A percentile compares a stretch with the other conserved stretches of the same genome.
These are phyloP conservation scores for Leucoma salicis DNA, from an alignment of 2,888 invertebrate genomes.

Conservation along the genomic window DNA sequence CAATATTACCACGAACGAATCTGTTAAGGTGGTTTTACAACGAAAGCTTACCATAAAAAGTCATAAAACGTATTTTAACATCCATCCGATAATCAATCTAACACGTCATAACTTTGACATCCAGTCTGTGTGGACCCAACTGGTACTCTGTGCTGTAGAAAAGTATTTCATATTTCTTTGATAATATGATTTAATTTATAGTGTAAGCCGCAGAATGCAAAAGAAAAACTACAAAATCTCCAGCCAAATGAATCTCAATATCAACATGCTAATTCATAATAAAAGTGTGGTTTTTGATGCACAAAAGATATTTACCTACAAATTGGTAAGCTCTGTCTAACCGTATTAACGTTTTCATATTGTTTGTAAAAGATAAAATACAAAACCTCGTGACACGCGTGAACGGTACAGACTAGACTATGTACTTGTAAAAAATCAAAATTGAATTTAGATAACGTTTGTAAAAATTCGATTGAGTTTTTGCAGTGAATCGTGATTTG, in stretches of 20 bases:
- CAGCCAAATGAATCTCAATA: conserved; percentile 75
- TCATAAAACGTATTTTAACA: conserved; percentile 82
- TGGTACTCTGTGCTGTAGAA: conserved; percentile 38
- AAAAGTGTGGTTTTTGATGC: conserved; percentile 64
- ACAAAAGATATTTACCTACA: conserved; percentile 66
- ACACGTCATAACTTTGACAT: conserved; percentile 83
- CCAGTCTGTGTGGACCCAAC: conserved; percentile 69
- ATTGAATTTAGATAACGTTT: conserved; percentile 22
- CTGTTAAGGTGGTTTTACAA: conserved; percentile 67
- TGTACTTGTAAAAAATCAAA: conserved; percentile 13
- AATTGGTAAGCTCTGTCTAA: conserved; percentile 62
- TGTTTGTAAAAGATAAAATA: conserved; percentile 51
- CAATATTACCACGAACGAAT: conserved; percentile 62
- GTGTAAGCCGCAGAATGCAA: conserved; percentile 36
- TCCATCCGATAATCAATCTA: conserved; percentile 83
- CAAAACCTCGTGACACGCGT: conserved; percentile 4
- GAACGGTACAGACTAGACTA: conserved; percentile 11
- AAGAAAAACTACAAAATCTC: conserved; percentile 58
- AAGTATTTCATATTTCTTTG: conserved; percentile 32
- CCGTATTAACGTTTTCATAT: conserved; percentile 55
- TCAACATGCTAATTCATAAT: conserved; percentile 80
- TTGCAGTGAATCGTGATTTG: conserved; percentile 14
- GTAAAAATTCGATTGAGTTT: conserved; percentile 14
- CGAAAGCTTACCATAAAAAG: conserved; percentile 76
- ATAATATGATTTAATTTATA: conserved; percentile 34